Conservation (phyloP, 1,140 invertebrate species). For the Drosophila mojavensis region DNA sequence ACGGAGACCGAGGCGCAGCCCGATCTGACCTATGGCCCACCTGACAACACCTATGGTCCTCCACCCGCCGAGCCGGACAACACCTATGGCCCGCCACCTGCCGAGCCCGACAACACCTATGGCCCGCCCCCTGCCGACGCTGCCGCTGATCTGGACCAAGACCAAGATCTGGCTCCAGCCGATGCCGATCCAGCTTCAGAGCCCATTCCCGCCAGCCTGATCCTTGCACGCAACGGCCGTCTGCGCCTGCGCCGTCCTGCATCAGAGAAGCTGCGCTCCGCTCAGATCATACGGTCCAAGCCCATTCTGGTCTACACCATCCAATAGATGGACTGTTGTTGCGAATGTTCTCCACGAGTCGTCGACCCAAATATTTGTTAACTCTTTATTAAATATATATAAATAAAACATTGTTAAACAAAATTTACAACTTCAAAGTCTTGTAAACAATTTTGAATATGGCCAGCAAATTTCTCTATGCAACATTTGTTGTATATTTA, state of each 20-base stretch:
- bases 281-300: slow-evolving; percentile 67
- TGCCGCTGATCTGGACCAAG: slow-evolving; percentile 42
- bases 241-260: slow-evolving; percentile 56
- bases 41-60: slow-evolving; percentile 67
- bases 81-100: slow-evolving; percentile 60
- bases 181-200: slow-evolving; percentile 52
- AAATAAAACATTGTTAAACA: slow-evolving; percentile 20
- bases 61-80: slow-evolving; percentile 63
- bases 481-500: background rate
- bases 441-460: background rate
- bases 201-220: slow-evolving; percentile 63
- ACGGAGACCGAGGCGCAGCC: slow-evolving; percentile 75
- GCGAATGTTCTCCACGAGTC: slow-evolving; percentile 17
- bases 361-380: slow-evolving; percentile 34
- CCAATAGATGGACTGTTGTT: slow-evolving; percentile 35
- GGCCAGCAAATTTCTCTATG: background rate
- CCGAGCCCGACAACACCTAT: slow-evolving; percentile 60
- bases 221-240: slow-evolving; percentile 67
- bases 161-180: slow-evolving; percentile 45
- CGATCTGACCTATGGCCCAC: slow-evolving; percentile 70
- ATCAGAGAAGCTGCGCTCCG: slow-evolving; percentile 59
- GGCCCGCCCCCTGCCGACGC: slow-evolving; percentile 64
- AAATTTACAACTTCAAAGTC: background rate
- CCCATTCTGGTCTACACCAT: slow-evolving; percentile 72
- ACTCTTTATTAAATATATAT: slow-evolving; percentile 22